Evolutionary conservation across 1,140 invertebrate genomes (phyloP).

Genomic region (Atta colombica): DNA sequence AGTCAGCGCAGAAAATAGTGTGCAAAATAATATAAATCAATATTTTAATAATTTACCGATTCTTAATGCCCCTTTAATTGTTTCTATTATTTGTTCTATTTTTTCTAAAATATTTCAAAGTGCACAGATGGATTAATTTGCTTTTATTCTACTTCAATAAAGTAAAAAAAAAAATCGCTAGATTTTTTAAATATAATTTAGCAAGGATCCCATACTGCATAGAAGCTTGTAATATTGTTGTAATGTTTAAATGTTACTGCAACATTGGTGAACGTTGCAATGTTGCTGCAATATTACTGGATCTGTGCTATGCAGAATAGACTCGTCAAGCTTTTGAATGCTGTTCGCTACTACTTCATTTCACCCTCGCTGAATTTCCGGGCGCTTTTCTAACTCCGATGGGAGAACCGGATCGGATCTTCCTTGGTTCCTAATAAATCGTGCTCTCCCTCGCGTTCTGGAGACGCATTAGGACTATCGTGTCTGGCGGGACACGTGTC

Average conservation of each 20-base stretch:
- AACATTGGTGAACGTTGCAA: too few species aligned
- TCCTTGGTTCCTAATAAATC: slow-evolving; percentile 67
- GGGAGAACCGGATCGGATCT: slow-evolving; percentile 53
- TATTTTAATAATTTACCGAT: too few species aligned
- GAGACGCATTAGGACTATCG: slow-evolving; percentile 66
- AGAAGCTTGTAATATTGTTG: too few species aligned
- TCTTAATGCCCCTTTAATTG: too few species aligned
- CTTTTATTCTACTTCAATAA: neutral
- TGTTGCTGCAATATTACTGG: too few species aligned
- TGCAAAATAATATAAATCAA: too few species aligned
- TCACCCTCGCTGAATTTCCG: slow-evolving; percentile 43
- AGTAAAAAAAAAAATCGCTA: neutral
- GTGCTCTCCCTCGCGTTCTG: slow-evolving; percentile 41
- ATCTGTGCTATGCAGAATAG: neutral
- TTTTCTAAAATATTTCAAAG: too few species aligned
- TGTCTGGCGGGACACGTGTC: slow-evolving; percentile 77
- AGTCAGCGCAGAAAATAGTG: too few species aligned
- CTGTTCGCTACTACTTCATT: neutral
- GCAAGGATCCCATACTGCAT: too few species aligned
- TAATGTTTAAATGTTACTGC: too few species aligned
- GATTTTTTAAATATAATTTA: neutral
- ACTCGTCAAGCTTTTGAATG: neutral
- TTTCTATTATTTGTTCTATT: too few species aligned
- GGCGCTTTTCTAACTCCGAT: slow-evolving; percentile 41
- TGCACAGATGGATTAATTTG: neutral